Conservation (phyloP, 2,113 vertebrate genomes). For the Aleadryas rufinucha region DNA sequence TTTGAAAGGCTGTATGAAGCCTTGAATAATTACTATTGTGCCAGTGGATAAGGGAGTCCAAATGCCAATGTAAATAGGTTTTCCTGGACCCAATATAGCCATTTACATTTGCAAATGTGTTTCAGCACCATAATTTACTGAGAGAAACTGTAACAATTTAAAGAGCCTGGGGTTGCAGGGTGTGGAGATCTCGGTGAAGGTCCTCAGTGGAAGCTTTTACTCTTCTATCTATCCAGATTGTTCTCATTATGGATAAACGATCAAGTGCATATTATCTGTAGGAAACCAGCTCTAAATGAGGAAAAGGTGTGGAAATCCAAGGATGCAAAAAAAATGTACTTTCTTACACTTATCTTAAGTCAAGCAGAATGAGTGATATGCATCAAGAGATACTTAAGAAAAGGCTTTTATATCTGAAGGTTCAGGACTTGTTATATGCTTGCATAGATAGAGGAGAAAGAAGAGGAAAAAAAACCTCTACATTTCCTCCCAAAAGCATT, state of each 20-base stretch:
- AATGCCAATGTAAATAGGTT: not conserved
- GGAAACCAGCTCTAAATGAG: slow-evolving; percentile 16
- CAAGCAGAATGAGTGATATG: slow-evolving; percentile 42
- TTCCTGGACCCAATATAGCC: slow-evolving; percentile 34
- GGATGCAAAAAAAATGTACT: slow-evolving; percentile 30
- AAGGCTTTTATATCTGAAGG: slow-evolving; percentile 48
- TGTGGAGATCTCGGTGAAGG: not conserved
- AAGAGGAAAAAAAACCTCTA: not conserved
- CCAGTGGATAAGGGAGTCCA: not conserved
- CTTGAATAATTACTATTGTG: not conserved
- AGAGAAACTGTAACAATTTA: slow-evolving; percentile 54
- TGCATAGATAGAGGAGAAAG: not conserved
- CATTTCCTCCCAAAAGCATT: not conserved
- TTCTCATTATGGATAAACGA: not conserved
- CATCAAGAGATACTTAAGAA: slow-evolving; percentile 57
- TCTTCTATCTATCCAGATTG: not conserved
- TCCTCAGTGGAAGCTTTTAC: slow-evolving; percentile 10
- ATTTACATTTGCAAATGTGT: slow-evolving; percentile 49
- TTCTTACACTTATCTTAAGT: slow-evolving; percentile 35
- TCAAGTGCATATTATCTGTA: not conserved
- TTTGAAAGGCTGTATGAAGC: not conserved
- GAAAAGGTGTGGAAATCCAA: slow-evolving; percentile 42
- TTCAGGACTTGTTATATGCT: slow-evolving; percentile 17
- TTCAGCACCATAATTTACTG: slow-evolving; percentile 53
- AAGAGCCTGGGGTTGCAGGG: not conserved